phyloP scores from a whole-genome alignment of 2,113 vertebrate species.

The Pardalotus punctatus region DNA sequence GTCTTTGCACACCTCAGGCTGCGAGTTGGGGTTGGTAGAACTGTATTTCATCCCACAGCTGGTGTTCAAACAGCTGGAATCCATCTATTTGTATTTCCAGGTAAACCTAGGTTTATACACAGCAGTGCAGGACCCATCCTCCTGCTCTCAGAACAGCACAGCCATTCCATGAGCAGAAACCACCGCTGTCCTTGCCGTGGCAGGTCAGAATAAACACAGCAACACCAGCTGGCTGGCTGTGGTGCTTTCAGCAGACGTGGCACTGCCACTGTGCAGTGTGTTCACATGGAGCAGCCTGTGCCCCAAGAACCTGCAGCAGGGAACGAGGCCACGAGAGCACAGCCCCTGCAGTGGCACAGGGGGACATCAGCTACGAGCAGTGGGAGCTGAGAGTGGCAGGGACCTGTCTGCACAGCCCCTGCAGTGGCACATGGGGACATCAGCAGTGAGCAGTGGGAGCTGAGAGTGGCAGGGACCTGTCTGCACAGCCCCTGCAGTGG shows the following conservation, averaged over 20 bases:
- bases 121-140: not conserved
- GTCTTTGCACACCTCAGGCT: not conserved
- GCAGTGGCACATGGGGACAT: not conserved
- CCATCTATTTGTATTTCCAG: not conserved
- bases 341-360: rapidly evolving
- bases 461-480: not conserved
- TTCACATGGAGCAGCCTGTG: not conserved
- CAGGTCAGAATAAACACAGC: not conserved
- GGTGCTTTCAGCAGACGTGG: not conserved
- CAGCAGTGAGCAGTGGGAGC: rapidly evolving
- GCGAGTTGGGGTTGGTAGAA: not conserved
- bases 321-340: not conserved
- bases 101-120: not conserved
- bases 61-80: not conserved
- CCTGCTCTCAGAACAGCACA: not conserved
- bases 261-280: rapidly evolving
- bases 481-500: not conserved
- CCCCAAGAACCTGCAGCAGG: not conserved
- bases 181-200: not conserved
- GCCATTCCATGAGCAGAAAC: not conserved
- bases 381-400: rapidly evolving
- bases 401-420: not conserved
- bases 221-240: not conserved
- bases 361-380: rapidly evolving
- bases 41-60: not conserved